Base-by-base conservation (phyloP, 2,888 invertebrate species). In the Pycnomerus fuliginosus region DNA sequence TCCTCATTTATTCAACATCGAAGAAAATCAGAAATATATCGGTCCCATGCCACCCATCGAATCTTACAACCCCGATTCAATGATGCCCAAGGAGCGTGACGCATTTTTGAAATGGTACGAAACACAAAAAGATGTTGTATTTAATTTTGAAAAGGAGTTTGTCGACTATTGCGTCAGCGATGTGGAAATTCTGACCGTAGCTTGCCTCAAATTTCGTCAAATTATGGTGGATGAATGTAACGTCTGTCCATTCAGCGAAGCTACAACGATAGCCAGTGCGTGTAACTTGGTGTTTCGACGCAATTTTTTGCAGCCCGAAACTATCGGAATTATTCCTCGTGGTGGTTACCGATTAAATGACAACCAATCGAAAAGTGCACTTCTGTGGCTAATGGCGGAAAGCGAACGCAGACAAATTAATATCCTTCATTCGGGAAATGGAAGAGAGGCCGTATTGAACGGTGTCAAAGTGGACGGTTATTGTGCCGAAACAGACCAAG, bases 1-100 rank as follows among this genome's bases (percentile, higher is more conserved):
- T 45, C 51, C 49, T 30, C 48, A 54, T 34, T 54, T 52, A n/a
- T 60, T 58, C 46, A 58, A 57, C 43, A 57, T 50, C 22, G 28
- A 32, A 43, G 50, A 50, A 29, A 58, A 59, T 50, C 48, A 53
- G 35, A 48, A 52, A 16, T 57, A 56, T 55, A 17, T 28, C 28
- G 51, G 54, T n/a, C 36, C 39, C 14, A 46, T 56, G n/a, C 53
- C 54, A 13, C 42, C 35, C 20, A 51, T 42, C 38, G 40, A 52
- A 38, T 52, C 39, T 31, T 57, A 50, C 35, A 42, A 34, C 14
- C 25, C 25, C 29, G 33, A 53, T 46, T 16, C 25, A 23, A 53
- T 54, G 50, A 47, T 5, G 20, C 20, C 4, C 5, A 8, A 20
- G 20, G 20, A 4, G 5, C 20, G 20, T 20, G 20, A 20, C 4